These are phyloP conservation scores for Cottus gobio DNA, from an alignment of 2,113 vertebrate genomes.

Conservation along the genomic window DNA sequence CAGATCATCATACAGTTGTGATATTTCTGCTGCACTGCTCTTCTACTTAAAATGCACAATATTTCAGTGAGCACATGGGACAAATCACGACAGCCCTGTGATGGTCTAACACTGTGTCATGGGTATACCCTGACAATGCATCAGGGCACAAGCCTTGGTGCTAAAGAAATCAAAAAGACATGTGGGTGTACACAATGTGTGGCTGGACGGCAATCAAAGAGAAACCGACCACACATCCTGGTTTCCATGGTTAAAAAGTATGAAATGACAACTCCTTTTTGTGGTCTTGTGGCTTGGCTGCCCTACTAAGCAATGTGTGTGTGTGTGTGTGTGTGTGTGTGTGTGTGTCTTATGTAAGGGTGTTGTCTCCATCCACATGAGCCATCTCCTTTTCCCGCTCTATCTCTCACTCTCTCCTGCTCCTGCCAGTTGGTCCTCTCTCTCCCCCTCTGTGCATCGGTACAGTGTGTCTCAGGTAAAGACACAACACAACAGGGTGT, in stretches of 20 bases:
- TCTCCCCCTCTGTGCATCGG: background rate
- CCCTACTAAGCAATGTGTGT: no score
- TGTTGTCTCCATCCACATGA: background rate
- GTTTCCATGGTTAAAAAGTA: background rate
- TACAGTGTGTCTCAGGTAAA: background rate
- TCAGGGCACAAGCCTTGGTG: no score
- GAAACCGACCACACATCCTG: background rate
- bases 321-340: background rate
- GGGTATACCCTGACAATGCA: no score
- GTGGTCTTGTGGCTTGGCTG: no score
- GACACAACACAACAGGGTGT: conserved; percentile 2
- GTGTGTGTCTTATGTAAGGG: background rate
- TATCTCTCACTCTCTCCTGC: background rate
- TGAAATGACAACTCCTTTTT: background rate
- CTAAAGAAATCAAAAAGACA: background rate
- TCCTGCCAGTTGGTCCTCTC: background rate
- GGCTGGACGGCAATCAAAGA: background rate
- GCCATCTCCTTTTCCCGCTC: background rate
- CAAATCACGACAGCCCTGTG: no score
- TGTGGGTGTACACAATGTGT: background rate
- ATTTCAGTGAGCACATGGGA: background rate
- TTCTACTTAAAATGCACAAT: no score
- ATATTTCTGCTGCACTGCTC: background rate
- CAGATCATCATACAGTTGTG: no score
- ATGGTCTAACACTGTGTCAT: no score